Evolutionary conservation across 1,140 invertebrate species (phyloP).

Genomic region (Pseudomyrmex sp.): DNA sequence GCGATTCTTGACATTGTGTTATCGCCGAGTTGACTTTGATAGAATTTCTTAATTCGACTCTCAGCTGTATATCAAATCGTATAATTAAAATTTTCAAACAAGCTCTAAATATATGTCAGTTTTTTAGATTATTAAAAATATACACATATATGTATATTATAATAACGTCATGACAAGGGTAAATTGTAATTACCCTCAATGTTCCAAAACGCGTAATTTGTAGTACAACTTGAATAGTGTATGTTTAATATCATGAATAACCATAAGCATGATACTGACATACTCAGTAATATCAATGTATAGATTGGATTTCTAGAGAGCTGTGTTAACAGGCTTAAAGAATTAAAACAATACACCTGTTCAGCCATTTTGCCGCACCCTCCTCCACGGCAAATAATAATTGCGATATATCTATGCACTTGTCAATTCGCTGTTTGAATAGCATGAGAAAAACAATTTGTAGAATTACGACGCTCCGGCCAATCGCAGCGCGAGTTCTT

Average conservation of each 20-base stretch:
- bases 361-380: conserved; percentile 30
- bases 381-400: conserved; percentile 34
- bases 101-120: too few relatives aligned
- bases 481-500: neutral
- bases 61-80: neutral
- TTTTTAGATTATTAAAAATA: too few relatives aligned
- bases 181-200: neutral
- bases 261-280: neutral
- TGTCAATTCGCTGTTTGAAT: conserved; percentile 39
- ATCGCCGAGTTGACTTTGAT: neutral
- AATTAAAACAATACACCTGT: conserved; percentile 15
- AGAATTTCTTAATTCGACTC: neutral
- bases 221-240: neutral
- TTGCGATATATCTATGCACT: conserved; percentile 7
- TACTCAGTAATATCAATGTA: neutral
- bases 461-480: conserved; percentile 1
- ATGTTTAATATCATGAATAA: conserved; percentile 18
- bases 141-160: too few relatives aligned
- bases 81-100: too few relatives aligned
- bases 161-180: neutral
- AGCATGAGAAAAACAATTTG: conserved; percentile 23
- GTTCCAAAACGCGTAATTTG: conserved; percentile 16
- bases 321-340: conserved; percentile 5
- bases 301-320: conserved; percentile 5
- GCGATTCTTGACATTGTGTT: neutral